phyloP scores from a whole-genome alignment of 2,888 invertebrate genomes.

The Rotaria macrura region DNA sequence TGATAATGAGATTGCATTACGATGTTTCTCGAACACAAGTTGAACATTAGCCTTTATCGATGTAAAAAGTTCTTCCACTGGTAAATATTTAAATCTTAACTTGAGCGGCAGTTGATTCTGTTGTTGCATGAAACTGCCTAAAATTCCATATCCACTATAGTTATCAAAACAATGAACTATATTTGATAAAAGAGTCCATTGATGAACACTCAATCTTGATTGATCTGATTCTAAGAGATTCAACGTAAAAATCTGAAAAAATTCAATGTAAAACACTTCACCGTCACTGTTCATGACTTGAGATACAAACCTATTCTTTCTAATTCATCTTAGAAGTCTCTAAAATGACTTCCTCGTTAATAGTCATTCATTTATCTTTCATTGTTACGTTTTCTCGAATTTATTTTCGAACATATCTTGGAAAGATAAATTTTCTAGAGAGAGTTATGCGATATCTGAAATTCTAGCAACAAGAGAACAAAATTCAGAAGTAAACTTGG shows the following conservation, averaged over 20 bases:
- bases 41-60: neutral
- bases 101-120: neutral
- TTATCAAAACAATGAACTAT: neutral
- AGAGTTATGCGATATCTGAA: too few relatives aligned
- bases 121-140: neutral
- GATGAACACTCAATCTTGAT: neutral
- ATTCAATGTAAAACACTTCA: too few relatives aligned
- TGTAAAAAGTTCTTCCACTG: neutral
- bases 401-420: too few relatives aligned
- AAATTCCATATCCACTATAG: neutral
- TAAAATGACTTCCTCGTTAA: too few relatives aligned
- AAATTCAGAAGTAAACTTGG: too few relatives aligned
- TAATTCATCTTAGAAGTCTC: too few relatives aligned
- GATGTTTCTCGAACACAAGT: neutral
- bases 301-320: too few relatives aligned
- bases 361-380: too few relatives aligned
- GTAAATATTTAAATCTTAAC: neutral
- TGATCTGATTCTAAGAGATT: neutral
- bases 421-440: too few relatives aligned
- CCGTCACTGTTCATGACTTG: too few relatives aligned
- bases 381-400: too few relatives aligned
- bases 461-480: too few relatives aligned
- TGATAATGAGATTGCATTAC: neutral
- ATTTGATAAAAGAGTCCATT: neutral
- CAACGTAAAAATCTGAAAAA: neutral